A percentile compares a stretch with the other conserved stretches of the same genome.
These are phyloP conservation scores for Drosophila lini DNA, from an alignment of 1,140 invertebrate genomes.

Conservation along the genomic window DNA sequence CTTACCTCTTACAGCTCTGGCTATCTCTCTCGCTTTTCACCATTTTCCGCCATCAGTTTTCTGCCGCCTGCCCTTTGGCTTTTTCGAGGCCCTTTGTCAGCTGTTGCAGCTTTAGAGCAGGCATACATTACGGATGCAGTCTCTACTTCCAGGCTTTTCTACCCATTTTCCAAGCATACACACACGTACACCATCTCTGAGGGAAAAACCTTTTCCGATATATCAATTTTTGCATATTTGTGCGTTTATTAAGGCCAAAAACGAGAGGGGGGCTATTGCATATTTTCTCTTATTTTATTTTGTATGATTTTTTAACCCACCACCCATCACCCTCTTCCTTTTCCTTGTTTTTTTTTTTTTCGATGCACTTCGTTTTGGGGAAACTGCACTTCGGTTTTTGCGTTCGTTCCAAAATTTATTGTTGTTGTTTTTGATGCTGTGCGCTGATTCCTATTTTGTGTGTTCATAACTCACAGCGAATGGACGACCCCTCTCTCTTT, in stretches of 20 bases:
- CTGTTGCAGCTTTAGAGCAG: constrained; percentile 6
- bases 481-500: constrained; percentile 4
- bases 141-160: constrained; percentile 7
- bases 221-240: background rate
- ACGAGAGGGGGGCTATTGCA: background rate
- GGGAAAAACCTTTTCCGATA: constrained; percentile 2
- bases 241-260: constrained; percentile 60
- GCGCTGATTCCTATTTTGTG: constrained; percentile 19
- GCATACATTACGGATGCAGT: constrained; percentile 16
- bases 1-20: background rate
- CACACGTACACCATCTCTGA: background rate
- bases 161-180: constrained; percentile 3
- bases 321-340: fast-evolving
- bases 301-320: background rate
- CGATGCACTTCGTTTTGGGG: constrained; percentile 4
- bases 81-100: constrained; percentile 17
- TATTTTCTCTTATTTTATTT: background rate
- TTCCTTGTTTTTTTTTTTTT: background rate
- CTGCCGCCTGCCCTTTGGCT: constrained; percentile 1
- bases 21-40: background rate
- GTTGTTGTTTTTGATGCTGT: background rate
- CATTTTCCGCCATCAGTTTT: constrained; percentile 3
- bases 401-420: constrained; percentile 2
- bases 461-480: constrained; percentile 19
- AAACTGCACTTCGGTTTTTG: constrained; percentile 14